Base-by-base conservation (phyloP, 2,113 vertebrate genomes). In the Dunckerocampus dactyliophorus region DNA sequence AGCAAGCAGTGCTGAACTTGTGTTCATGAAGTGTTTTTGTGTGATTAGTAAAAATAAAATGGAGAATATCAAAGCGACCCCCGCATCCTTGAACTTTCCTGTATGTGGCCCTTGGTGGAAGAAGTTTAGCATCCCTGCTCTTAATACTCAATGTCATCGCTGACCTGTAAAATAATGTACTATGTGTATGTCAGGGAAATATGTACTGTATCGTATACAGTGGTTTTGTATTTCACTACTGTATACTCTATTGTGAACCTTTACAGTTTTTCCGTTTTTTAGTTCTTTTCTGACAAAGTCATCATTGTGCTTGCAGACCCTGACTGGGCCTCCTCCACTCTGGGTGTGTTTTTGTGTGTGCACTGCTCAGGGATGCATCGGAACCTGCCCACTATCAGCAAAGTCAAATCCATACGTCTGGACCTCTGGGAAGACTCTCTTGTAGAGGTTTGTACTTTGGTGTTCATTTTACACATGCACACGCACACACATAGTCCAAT, bases 361-460 rank as follows among this genome's bases (percentile, higher is more conserved):
- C 92, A 90, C 81, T 98, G 95, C 68, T 95, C 93, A 0, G 95
- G 95, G 37, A 87, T 94, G 56, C 95, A 98, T 77, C 94, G 95
- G 47, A 92, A 95, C 63, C 85, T 98, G 46, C 81, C 93, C 0
- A 69, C 75, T 14, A 65, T 94, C 87, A 98, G 93, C 88, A 93
- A 57, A 82, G 88, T 98, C 21, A 98, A 98, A 85, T 98, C 95
- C 12, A 89, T 95, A 76, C 87, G 86, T 1, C 90, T 97, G 63
- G 95, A 97, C 87, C 91, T 89, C 86, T 98, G 95, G 95, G 94
- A 96, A 16, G 92, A 92, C 10, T 88, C 85, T 46, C 77, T 93
- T 6, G 86, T 94, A 63, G 87, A 95, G 93, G 95, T 48, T 53
- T 93, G 89, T 22, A 48, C 11, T 28, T 48, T 28, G 60, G 52